Base-by-base conservation (phyloP, 1,140 invertebrate genomes). In the Rhopalosiphum maidis region DNA sequence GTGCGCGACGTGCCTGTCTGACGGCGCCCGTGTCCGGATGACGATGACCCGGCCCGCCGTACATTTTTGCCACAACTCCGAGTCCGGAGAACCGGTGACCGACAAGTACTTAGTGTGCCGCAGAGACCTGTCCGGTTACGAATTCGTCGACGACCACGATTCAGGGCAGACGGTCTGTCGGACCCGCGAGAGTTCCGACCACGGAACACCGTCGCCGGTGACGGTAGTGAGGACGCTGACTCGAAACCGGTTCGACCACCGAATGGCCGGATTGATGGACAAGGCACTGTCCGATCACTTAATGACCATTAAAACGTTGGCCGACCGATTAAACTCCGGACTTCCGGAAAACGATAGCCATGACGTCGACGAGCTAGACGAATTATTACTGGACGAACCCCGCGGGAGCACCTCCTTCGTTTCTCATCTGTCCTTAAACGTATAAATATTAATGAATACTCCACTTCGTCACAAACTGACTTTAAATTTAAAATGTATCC, bases 41-140 rank as follows among this genome's bases (percentile, higher is more conserved):
- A 68, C n/a, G 11, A 23, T 5, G 1, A 9, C 51, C 11, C 15
- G 0, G 0, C 54, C 89, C 1, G 55, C 41, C 1, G 7, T 90
- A 2, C 11, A 90, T 11, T 90, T 30, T 15, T 90, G 54, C 25
- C 37, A 15, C 11, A 25, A 9, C 1, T 35, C 35, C 11, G 9
- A 41, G 2, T 30, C 8, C 6, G 25, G 37, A 11, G 9, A 22
- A 8, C 25, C 89, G 5, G 11, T 25, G 15, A 68, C 54, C 6
- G 87, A 37, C 25, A 90, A 68, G 6, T 68, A 90, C 25, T n/a
- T 90, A 6, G 89, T 90, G 15, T 90, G 89, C 18, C 89, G 41
- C 37, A 41, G 89, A 8, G 89, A 90, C 37, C 15, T 90, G 23
- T 68, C 89, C 4, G 89, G 89, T 21, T 90, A 90, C 30, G 89